A percentile compares a stretch with the other conserved stretches of the same genome.
phyloP scores from a whole-genome alignment of 2,113 vertebrate genomes.

The Conger conger region DNA sequence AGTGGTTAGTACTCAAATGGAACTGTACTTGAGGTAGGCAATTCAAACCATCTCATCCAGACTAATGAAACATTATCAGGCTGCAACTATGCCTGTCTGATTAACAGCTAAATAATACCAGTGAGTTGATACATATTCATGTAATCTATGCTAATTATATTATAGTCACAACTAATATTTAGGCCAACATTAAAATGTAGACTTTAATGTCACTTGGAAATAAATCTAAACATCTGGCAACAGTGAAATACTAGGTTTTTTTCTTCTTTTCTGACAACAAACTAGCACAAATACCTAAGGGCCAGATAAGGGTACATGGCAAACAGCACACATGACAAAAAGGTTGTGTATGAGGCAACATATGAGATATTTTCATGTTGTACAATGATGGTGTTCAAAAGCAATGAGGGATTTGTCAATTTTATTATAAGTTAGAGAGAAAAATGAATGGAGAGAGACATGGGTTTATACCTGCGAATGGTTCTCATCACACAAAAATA shows the following conservation, averaged over 20 bases:
- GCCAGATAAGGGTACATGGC: too few species aligned
- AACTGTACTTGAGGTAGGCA: slow-evolving; percentile 9
- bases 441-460: not conserved
- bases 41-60: slow-evolving; percentile 23
- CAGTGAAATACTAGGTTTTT: not conserved
- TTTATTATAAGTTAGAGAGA: not conserved
- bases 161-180: slow-evolving; percentile 21
- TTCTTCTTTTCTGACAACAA: not conserved
- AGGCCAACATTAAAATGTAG: slow-evolving; percentile 11
- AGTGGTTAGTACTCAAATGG: slow-evolving; percentile 18
- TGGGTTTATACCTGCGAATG: too few species aligned
- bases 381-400: not conserved
- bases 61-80: slow-evolving; percentile 24
- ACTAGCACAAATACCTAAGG: not conserved
- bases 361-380: not conserved
- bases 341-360: not conserved
- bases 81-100: slow-evolving; percentile 19
- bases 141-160: slow-evolving; percentile 22
- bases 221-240: not conserved
- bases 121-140: slow-evolving; percentile 22
- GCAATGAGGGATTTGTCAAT: not conserved
- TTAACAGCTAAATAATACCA: slow-evolving; percentile 17
- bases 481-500: too few species aligned
- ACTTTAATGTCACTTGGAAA: slow-evolving; percentile 1
- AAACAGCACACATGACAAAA: too few species aligned